A percentile compares a stretch with the other conserved stretches of the same genome.
Conservation (phyloP, 2,888 invertebrate genomes). For the Anarsia innoxiella region DNA sequence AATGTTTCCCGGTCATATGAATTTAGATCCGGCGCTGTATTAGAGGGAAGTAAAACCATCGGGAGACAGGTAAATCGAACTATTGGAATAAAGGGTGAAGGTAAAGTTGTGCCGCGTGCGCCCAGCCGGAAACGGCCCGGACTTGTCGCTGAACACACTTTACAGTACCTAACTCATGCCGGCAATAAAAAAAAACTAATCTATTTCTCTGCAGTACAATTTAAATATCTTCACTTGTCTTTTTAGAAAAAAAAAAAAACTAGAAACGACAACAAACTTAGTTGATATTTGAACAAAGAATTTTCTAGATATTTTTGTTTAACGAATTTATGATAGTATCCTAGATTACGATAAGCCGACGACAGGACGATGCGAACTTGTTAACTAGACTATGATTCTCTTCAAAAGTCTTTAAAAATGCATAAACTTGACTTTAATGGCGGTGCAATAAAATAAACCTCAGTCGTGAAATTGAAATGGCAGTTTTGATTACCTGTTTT, state of each 20-base stretch:
- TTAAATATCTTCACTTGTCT: no score
- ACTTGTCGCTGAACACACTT: background rate
- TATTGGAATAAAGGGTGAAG: conserved; percentile 46
- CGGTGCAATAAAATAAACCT: conserved; percentile 2
- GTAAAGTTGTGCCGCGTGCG: conserved; percentile 29
- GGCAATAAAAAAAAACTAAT: no score
- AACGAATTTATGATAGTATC: no score
- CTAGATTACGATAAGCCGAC: no score
- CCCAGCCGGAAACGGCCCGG: conserved; percentile 19
- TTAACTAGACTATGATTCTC: no score
- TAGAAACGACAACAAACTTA: no score
- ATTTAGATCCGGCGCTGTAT: conserved; percentile 63
- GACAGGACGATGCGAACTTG: no score
- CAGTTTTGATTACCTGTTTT: background rate
- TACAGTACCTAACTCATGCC: no score
- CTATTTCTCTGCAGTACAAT: no score
- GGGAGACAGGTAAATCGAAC: conserved; percentile 57
- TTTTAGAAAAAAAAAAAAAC: no score
- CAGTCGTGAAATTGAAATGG: conserved; percentile 1
- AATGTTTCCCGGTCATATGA: conserved; percentile 68
- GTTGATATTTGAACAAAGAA: no score
- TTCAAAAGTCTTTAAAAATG: conserved; percentile 3
- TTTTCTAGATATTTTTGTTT: no score
- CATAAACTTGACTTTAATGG: conserved; percentile 3
- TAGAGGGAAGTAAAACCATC: conserved; percentile 56